A percentile compares a stretch with the other conserved stretches of the same genome.
These are phyloP conservation scores for Anthopleura sola DNA, from an alignment of 64 coral and sea anemone species.

Conservation along the genomic window DNA sequence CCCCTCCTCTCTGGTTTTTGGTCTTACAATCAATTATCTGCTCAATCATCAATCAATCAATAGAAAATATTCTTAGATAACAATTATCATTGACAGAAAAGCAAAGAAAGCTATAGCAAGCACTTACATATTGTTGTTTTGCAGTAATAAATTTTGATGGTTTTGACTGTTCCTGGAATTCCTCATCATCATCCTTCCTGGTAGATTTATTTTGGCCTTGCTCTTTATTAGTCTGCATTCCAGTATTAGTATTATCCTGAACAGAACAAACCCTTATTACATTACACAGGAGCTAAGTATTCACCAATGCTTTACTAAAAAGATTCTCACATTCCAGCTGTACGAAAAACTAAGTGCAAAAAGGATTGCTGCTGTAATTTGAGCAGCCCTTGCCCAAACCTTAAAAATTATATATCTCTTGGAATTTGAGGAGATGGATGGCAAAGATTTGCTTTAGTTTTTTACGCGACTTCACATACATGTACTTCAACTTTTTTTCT, in stretches of 20 bases:
- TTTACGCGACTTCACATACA: too few species aligned
- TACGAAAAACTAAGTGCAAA: too few species aligned
- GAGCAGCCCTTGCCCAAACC: too few species aligned
- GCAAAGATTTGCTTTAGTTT: too few species aligned
- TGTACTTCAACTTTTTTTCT: too few species aligned
- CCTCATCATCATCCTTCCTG: background rate
- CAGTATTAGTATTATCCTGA: background rate
- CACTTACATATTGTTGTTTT: constrained; percentile 61
- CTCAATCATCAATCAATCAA: background rate
- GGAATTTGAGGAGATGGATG: too few species aligned
- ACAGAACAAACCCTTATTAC: background rate
- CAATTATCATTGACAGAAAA: too few species aligned
- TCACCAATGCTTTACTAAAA: too few species aligned
- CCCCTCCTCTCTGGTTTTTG: constrained; percentile 36
- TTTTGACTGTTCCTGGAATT: constrained; percentile 4
- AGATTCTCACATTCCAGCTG: too few species aligned
- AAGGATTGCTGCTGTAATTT: too few species aligned
- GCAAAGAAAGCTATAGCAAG: background rate
- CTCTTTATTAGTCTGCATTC: background rate
- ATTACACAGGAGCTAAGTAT: background rate
- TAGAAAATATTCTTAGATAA: background rate
- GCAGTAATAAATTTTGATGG: constrained; percentile 59
- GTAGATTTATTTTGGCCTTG: background rate
- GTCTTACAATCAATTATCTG: constrained; percentile 71
- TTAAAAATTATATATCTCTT: too few species aligned